These are phyloP conservation scores for Plebejus argus DNA, from an alignment of 2,888 invertebrate species.

Conservation along the genomic window DNA sequence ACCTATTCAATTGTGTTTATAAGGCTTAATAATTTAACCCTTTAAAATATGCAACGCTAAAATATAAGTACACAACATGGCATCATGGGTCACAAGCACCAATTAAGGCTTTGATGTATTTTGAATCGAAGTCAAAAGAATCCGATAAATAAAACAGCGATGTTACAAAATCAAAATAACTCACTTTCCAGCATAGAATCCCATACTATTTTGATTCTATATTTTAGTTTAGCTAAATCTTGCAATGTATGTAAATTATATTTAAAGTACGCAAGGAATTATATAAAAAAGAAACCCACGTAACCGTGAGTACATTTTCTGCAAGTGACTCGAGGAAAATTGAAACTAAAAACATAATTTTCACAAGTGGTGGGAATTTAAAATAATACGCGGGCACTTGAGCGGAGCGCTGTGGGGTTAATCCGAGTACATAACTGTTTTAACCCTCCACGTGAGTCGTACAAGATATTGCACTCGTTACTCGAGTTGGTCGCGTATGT, in stretches of 20 bases:
- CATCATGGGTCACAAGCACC: neutral
- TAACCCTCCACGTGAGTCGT: constrained; percentile 23
- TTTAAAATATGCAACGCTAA: neutral
- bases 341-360: constrained; percentile 4
- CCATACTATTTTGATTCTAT: too few species aligned
- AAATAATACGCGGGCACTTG: constrained; percentile 15
- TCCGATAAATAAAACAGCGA: too few species aligned
- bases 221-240: too few species aligned
- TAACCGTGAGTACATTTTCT: neutral
- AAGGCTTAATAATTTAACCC: neutral
- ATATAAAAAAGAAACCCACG: neutral
- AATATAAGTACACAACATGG: neutral
- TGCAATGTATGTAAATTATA: too few species aligned
- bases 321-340: neutral
- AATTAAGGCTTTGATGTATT: neutral
- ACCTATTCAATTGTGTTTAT: neutral
- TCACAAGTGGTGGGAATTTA: constrained; percentile 5
- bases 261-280: too few species aligned
- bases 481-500: neutral
- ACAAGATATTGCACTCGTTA: neutral
- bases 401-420: neutral
- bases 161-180: too few species aligned
- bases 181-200: too few species aligned
- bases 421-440: constrained; percentile 3
- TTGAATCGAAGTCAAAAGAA: too few species aligned